Conservation (phyloP, 2,888 invertebrate genomes). For the Odontocolon sp. region DNA sequence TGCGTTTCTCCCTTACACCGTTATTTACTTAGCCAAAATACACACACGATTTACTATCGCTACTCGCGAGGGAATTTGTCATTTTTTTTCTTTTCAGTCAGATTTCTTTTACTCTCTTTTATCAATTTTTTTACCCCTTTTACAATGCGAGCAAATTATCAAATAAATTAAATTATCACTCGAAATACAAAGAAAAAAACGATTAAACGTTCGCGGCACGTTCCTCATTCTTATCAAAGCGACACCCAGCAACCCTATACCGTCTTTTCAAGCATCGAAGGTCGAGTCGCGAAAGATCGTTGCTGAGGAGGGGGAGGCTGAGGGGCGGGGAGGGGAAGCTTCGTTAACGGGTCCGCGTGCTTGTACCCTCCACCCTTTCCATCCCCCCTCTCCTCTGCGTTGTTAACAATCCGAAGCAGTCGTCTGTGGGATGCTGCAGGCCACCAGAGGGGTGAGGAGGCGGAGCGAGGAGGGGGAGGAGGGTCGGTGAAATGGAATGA, state of each 20-base stretch:
- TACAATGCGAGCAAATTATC: background rate
- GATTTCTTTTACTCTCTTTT: too few relatives aligned
- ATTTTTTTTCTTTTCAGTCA: too few relatives aligned
- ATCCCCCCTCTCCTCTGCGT: background rate
- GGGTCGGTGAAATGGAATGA: conserved; percentile 14
- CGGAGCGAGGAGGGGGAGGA: background rate
- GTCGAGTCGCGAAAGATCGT: too few relatives aligned
- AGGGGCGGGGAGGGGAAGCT: background rate
- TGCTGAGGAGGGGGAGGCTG: background rate
- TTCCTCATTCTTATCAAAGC: background rate
- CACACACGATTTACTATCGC: too few relatives aligned
- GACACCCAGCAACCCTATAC: conserved; percentile 3
- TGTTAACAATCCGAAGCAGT: conserved; percentile 51
- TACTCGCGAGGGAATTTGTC: too few relatives aligned
- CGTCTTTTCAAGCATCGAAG: conserved; percentile 34
- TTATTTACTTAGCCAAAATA: too few relatives aligned
- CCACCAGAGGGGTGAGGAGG: conserved; percentile 3
- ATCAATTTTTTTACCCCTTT: too few relatives aligned
- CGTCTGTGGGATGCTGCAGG: conserved; percentile 37
- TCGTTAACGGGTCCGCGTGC: conserved; percentile 42
- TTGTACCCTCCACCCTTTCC: background rate
- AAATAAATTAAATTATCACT: background rate
- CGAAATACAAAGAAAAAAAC: background rate
- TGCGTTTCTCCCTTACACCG: too few relatives aligned
- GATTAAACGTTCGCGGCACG: background rate